These are phyloP conservation scores for Meliscaeva auricollis DNA, from an alignment of 2,888 invertebrate species.

Conservation along the genomic window DNA sequence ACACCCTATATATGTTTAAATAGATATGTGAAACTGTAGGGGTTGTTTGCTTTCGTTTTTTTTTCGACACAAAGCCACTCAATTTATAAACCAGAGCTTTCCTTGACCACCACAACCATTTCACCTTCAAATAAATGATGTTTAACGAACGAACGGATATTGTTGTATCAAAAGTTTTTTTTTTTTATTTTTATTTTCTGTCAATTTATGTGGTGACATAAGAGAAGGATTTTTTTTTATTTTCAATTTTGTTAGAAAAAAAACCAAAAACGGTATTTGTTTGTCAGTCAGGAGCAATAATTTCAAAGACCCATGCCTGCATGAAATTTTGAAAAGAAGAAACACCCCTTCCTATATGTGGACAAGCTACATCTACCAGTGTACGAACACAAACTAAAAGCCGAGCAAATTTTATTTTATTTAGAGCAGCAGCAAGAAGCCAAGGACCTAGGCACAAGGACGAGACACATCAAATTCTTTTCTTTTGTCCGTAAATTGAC, in stretches of 20 bases:
- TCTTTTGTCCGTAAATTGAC: slow-evolving; percentile 64
- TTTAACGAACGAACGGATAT: slow-evolving; percentile 44
- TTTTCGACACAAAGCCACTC: slow-evolving; percentile 59
- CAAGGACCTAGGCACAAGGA: slow-evolving; percentile 19
- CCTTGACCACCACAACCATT: slow-evolving; percentile 65
- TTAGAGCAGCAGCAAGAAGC: slow-evolving; percentile 27
- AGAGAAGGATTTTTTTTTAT: slow-evolving; percentile 24
- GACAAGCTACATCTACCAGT: too few relatives aligned
- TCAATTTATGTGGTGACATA: slow-evolving; percentile 35
- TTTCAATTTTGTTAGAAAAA: slow-evolving; percentile 31
- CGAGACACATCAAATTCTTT: slow-evolving; percentile 49
- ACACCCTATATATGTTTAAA: background rate
- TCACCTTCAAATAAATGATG: slow-evolving; percentile 54
- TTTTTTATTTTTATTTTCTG: background rate
- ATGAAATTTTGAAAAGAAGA: slow-evolving; percentile 24
- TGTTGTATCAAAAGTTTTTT: slow-evolving; percentile 30
- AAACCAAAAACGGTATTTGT: too few relatives aligned
- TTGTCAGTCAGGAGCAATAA: slow-evolving; percentile 1
- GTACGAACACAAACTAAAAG: slow-evolving; percentile 18
- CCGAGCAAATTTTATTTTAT: slow-evolving; percentile 35
- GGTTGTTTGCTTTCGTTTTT: slow-evolving; percentile 35
- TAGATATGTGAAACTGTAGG: slow-evolving; percentile 12
- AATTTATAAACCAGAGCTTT: slow-evolving; percentile 58
- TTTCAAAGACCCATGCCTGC: slow-evolving; percentile 32
- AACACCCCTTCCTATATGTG: slow-evolving; percentile 15